phyloP scores from a whole-genome alignment of 2,113 vertebrate genomes.

The Pyxicephalus adspersus region DNA sequence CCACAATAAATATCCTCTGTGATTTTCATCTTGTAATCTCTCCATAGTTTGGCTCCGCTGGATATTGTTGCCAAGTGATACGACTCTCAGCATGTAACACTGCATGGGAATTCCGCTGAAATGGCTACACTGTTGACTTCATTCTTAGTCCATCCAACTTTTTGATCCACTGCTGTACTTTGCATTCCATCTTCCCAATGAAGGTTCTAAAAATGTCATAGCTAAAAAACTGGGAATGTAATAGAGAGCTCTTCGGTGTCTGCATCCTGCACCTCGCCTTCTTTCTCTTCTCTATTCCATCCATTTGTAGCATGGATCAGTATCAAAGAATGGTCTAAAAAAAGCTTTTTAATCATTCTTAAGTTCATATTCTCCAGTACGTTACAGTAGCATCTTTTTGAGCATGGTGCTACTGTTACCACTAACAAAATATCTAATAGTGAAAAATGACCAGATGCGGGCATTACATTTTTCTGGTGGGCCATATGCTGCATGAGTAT shows the following conservation, averaged over 20 bases:
- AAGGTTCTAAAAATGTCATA: constrained; percentile 88
- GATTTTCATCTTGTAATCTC: constrained; percentile 21
- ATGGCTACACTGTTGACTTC: constrained; percentile 69
- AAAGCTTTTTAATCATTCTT: constrained; percentile 68
- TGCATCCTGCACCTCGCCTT: constrained; percentile 85
- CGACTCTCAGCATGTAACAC: constrained; percentile 72
- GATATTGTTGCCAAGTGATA: constrained; percentile 69
- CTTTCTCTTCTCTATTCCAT: constrained; percentile 88
- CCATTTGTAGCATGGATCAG: constrained; percentile 82
- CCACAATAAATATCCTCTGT: constrained; percentile 5
- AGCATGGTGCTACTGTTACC: constrained; percentile 63
- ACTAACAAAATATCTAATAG: constrained; percentile 63
- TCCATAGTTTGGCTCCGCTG: constrained; percentile 56
- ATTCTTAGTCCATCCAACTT: constrained; percentile 83
- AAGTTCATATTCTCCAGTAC: constrained; percentile 68
- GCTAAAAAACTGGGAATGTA: constrained; percentile 82
- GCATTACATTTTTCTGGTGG: constrained; percentile 60
- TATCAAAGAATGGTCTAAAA: constrained; percentile 71
- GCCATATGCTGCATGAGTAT: constrained; percentile 70
- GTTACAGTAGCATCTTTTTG: constrained; percentile 64
- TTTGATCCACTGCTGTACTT: constrained; percentile 75
- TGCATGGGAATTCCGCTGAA: constrained; percentile 76
- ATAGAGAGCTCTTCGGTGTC: constrained; percentile 83
- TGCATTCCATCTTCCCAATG: constrained; percentile 83
- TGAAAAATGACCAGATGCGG: constrained; percentile 63